Evolutionary conservation across 2,888 invertebrate species (phyloP).

Genomic region (Ophion ventricosus): DNA sequence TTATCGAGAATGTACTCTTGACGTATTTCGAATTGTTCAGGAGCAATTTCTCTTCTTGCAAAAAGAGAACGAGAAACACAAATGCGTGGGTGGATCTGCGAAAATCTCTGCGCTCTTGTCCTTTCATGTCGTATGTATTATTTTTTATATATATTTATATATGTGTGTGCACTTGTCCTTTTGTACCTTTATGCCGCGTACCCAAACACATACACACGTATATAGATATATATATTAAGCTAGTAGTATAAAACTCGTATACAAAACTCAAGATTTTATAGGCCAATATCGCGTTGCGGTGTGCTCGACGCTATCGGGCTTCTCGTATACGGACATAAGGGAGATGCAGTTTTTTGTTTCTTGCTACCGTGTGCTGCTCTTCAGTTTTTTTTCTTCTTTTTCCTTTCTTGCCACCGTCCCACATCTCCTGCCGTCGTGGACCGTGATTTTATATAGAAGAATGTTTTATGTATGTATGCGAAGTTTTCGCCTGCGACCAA

Average conservation of each 20-base stretch:
- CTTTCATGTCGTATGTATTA: too few species aligned
- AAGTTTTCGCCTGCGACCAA: slow-evolving; percentile 66
- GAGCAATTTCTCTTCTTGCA: too few species aligned
- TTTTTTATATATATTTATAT: slow-evolving; percentile 6
- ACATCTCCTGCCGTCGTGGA: slow-evolving; percentile 68
- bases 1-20: slow-evolving; percentile 8
- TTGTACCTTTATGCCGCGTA: slow-evolving; percentile 67
- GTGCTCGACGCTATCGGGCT: slow-evolving; percentile 65
- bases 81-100: too few species aligned
- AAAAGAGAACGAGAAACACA: too few species aligned
- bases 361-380: slow-evolving; percentile 28
- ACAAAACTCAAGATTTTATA: slow-evolving; percentile 79
- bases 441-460: slow-evolving; percentile 77
- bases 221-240: slow-evolving; percentile 51
- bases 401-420: slow-evolving; percentile 9
- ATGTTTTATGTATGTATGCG: slow-evolving; percentile 76
- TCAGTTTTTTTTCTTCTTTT: slow-evolving; percentile 35
- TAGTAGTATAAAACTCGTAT: slow-evolving; percentile 72
- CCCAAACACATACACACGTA: background rate
- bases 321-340: slow-evolving; percentile 33
- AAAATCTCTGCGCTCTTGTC: background rate
- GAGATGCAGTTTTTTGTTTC: slow-evolving; percentile 51
- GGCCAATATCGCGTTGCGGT: slow-evolving; percentile 73
- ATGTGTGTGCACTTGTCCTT: slow-evolving; percentile 37
- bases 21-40: background rate